Conservation (phyloP, 2,888 invertebrate species). For the Azorinus chamasolen region DNA sequence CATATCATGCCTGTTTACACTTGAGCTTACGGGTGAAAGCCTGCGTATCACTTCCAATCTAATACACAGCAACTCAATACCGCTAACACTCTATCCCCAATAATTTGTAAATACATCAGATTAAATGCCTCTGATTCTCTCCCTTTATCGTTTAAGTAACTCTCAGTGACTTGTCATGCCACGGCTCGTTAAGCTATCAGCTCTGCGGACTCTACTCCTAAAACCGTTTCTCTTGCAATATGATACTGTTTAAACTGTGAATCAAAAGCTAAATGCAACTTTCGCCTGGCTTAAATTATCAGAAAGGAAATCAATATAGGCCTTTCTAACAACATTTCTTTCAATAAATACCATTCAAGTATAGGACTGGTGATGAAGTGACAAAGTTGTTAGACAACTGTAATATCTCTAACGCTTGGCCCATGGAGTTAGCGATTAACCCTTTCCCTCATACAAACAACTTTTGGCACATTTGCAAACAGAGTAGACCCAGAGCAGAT, state of each 20-base stretch:
- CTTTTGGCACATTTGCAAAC: too few species aligned
- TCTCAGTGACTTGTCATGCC: too few species aligned
- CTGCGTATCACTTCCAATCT: conserved; percentile 6
- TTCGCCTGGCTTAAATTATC: conserved; percentile 69
- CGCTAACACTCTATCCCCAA: conserved; percentile 13
- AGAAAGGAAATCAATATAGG: conserved; percentile 69
- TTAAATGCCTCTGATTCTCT: conserved; percentile 37
- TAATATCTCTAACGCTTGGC: too few species aligned
- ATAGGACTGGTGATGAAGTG: too few species aligned
- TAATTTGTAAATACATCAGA: conserved; percentile 36
- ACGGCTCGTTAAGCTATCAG: too few species aligned
- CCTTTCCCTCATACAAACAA: too few species aligned
- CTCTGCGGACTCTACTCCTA: conserved; percentile 26
- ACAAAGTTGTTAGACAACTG: too few species aligned
- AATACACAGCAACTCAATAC: conserved; percentile 4
- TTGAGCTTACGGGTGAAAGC: conserved; percentile 7
- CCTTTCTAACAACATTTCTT: conserved; percentile 73
- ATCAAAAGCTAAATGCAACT: conserved; percentile 52
- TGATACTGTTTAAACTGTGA: conserved; percentile 55
- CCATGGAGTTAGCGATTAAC: too few species aligned
- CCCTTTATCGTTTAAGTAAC: conserved; percentile 11
- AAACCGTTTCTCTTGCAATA: conserved; percentile 49
- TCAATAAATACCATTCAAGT: conserved; percentile 21
- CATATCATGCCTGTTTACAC: conserved; percentile 4
- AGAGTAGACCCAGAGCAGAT: too few species aligned